Conservation (phyloP, 2,113 vertebrate genomes). For the Pteruthius melanotis region DNA sequence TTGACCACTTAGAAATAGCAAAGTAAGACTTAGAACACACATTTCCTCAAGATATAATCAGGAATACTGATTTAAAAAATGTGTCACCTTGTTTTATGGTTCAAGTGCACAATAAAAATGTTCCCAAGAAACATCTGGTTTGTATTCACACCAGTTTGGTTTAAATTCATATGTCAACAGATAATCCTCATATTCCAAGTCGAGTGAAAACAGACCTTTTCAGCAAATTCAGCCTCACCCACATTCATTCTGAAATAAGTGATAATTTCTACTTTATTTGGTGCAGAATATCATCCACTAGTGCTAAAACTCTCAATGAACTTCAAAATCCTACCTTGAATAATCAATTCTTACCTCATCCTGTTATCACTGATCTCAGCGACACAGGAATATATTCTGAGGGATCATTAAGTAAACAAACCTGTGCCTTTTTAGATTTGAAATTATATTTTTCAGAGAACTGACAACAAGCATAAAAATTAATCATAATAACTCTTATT, state of each 20-base stretch:
- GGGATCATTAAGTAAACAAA: not conserved
- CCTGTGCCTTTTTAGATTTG: not conserved
- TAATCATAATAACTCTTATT: not conserved
- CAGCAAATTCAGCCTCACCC: not conserved
- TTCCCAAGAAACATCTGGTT: conserved; percentile 8
- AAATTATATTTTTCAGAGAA: not conserved
- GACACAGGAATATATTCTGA: not conserved
- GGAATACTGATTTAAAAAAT: not conserved
- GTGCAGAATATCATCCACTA: not conserved
- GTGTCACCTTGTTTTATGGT: not conserved
- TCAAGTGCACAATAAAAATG: not conserved
- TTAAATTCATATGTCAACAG: conserved; percentile 14
- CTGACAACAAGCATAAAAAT: not conserved
- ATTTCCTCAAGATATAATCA: not conserved
- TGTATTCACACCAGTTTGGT: not conserved
- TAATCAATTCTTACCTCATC: not conserved
- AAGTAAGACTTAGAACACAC: not conserved
- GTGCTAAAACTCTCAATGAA: not conserved
- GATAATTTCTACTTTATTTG: not conserved
- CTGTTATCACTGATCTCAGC: not conserved
- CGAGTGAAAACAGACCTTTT: not conserved
- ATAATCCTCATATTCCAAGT: not conserved
- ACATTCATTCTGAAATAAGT: not conserved
- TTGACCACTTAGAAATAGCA: not conserved
- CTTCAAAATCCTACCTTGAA: not conserved